Evolutionary conservation across 2,797 vertebrate species (phyloP), one percentile per base, ranked within the genome.

Genomic region (Todus mexicanus): DNA sequence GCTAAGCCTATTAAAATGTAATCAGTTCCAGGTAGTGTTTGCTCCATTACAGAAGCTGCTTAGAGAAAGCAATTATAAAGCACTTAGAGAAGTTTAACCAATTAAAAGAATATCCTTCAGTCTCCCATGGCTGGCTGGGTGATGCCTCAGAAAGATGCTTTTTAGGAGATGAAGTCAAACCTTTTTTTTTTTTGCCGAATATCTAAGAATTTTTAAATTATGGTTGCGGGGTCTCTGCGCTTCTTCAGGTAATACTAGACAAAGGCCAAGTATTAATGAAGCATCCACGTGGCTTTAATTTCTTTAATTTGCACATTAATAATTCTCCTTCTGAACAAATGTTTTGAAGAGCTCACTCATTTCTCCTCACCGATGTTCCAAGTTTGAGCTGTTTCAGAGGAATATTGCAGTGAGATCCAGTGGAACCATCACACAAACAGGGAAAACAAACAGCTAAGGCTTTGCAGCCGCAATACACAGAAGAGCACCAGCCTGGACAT

Each of bases 31-130:
- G 89, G 94, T 94, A 88, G 54, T 4, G 0, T 61, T 80, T 83
- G 42, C 89, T 89, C 50, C 21, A 1, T 45, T 54, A n/a, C 47
- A 53, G 79, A 60, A 91, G 90, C 88, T 74, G 84, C 84, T 96
- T 90, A 89, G 69, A 42, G 65, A 90, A 76, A 90, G 88, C 64
- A 94, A 76, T 96, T 90, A 66, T 13, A 79, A 83, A 84, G 71
- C 73, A 84, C 68, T 95, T 91, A 79, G 60, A 75, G 70, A 69
- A 74, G 68, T 82, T 94, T 86, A 94, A 50, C n/a, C 56, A 90
- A 84, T 89, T 94, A 87, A 91, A 88, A 81, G 37, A 57, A 84
- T 78, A 84, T n/a, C 64, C 56, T 63, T 89, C 53, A 21, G 43
- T 29, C 66, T 94, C 80, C 77, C 73, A 27, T 54, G 38, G 54